Conservation (phyloP, 2,113 vertebrate species). For the Xenopus tropicalis region UCB_Xtro_10.0 CM004444.2:22991001-22991500, state of each 20-base stretch:
- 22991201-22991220: slow-evolving; percentile 47
- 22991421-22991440: slow-evolving; percentile 65
- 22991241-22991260: slow-evolving; percentile 58
- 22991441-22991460: slow-evolving; percentile 50
- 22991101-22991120: slow-evolving; percentile 66
- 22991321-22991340: slow-evolving; percentile 57
- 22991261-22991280: slow-evolving; percentile 61
- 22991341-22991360: slow-evolving; percentile 38
- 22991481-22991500: slow-evolving; percentile 57
- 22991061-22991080: slow-evolving; percentile 60
- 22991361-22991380: slow-evolving; percentile 45
- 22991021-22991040: slow-evolving; percentile 61
- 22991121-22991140: slow-evolving; percentile 77
- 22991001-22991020: slow-evolving; percentile 56
- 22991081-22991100: slow-evolving; percentile 70
- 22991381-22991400: slow-evolving; percentile 57
- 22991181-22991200: slow-evolving; percentile 60
- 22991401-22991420: slow-evolving; percentile 58
- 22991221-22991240: slow-evolving; percentile 58
- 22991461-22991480: slow-evolving; percentile 61
- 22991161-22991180: slow-evolving; percentile 73
- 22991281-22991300: slow-evolving; percentile 31
- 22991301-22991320: slow-evolving; percentile 46
- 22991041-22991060: slow-evolving; percentile 56
- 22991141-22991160: slow-evolving; percentile 73